Evolutionary conservation across 2,797 vertebrate genomes (phyloP).

Genomic region (Catostomus latipinnis): DNA sequence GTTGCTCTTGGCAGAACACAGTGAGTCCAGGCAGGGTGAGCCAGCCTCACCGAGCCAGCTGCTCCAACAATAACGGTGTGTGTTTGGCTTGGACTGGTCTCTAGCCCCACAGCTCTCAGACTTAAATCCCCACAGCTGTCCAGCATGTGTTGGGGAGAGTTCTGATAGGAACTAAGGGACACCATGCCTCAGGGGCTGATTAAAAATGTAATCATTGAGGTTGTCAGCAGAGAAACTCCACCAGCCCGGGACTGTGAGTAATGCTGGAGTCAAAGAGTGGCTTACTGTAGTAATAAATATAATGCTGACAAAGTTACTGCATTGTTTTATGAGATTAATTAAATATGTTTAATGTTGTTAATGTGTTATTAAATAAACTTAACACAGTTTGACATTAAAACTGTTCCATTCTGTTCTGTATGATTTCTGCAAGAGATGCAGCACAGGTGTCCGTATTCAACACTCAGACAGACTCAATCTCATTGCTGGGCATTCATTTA

Average conservation of each 20-base stretch:
- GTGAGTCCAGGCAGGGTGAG: conserved; percentile 50
- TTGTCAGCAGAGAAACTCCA: conserved; percentile 44
- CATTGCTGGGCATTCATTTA: too few relatives aligned
- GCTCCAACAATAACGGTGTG: conserved; percentile 60
- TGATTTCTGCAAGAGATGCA: too few relatives aligned
- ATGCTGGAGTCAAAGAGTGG: conserved; percentile 4
- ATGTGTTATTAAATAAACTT: not conserved
- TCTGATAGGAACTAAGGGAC: conserved; percentile 38
- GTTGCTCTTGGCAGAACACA: conserved; percentile 56
- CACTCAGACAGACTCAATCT: too few relatives aligned
- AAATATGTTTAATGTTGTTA: not conserved
- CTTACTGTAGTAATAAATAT: not conserved
- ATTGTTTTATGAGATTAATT: too few relatives aligned
- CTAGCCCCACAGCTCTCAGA: not conserved
- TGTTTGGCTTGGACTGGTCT: conserved; percentile 57
- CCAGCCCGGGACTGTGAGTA: conserved; percentile 21
- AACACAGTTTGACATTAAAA: too few relatives aligned
- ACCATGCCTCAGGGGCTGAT: conserved; percentile 28
- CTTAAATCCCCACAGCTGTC: conserved; percentile 36
- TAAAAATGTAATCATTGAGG: conserved; percentile 45
- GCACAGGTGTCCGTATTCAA: too few relatives aligned
- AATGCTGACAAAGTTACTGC: not conserved
- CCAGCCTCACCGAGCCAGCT: conserved; percentile 39
- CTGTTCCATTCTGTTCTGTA: too few relatives aligned
- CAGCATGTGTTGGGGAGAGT: conserved; percentile 32